Conservation (phyloP, 1,140 invertebrate genomes). For the Uloborus diversus region DNA sequence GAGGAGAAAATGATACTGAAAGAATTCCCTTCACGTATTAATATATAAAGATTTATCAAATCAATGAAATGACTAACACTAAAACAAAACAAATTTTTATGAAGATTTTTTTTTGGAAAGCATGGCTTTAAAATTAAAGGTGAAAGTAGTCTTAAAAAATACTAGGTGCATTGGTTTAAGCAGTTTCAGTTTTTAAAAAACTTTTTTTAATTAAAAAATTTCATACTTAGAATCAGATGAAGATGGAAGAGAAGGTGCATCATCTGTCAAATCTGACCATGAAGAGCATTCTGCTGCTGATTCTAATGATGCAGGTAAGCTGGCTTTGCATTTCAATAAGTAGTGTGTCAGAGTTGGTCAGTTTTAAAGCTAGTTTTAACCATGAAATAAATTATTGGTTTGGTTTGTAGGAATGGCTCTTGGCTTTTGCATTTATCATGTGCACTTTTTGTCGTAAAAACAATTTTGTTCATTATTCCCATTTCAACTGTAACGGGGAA, state of each 20-base stretch:
- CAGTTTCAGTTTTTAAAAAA: background rate
- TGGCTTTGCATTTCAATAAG: background rate
- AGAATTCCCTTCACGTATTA: no score
- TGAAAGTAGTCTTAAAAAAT: background rate
- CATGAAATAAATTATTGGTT: no score
- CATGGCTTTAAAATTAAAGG: background rate
- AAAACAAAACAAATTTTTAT: background rate
- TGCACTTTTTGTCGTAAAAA: background rate
- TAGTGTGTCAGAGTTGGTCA: no score
- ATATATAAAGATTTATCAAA: no score
- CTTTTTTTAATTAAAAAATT: background rate
- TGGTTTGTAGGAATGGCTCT: background rate
- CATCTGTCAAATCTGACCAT: background rate
- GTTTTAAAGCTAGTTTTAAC: no score
- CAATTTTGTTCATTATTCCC: background rate
- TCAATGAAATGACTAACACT: background rate
- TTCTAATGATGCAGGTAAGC: conserved; percentile 2
- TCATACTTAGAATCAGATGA: background rate
- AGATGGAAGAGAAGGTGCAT: background rate
- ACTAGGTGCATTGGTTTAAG: background rate
- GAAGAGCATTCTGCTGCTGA: background rate
- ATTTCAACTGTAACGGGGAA: background rate
- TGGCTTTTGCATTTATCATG: background rate
- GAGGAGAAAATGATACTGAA: no score
- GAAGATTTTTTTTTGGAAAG: background rate